These are phyloP conservation scores for Malurus alboscapulatus DNA, from an alignment of 2,113 vertebrate genomes.

Conservation along the genomic window DNA sequence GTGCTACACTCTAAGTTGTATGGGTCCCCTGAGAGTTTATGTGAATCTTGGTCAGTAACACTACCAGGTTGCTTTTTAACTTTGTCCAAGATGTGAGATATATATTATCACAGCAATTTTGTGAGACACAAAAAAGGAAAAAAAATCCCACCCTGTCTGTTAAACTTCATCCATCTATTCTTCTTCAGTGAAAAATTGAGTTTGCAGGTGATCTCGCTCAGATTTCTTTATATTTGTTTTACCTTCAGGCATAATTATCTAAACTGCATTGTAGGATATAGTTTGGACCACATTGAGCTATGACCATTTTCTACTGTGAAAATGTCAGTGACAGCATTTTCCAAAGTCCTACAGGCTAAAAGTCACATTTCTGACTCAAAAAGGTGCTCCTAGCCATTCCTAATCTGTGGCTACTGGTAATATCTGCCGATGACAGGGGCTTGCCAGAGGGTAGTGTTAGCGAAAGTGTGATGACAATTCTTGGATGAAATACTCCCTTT, in stretches of 20 bases:
- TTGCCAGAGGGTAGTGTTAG: neutral
- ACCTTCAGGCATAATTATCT: neutral
- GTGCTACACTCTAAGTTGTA: neutral
- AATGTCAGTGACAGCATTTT: neutral
- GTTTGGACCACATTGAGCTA: neutral
- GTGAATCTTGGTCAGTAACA: neutral
- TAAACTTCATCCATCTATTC: neutral
- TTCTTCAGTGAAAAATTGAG: neutral
- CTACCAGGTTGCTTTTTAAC: neutral
- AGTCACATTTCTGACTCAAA: neutral
- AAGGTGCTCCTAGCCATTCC: neutral
- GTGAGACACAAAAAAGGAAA: neutral
- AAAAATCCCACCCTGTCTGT: neutral
- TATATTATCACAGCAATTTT: neutral
- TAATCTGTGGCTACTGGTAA: neutral
- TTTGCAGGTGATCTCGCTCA: neutral
- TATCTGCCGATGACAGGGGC: neutral
- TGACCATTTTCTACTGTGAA: neutral
- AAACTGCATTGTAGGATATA: neutral
- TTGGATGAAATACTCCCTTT: neutral
- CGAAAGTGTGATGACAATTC: neutral
- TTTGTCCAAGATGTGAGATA: neutral
- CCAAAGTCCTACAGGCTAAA: neutral
- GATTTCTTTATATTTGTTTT: neutral
- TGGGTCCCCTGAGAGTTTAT: neutral